phyloP scores from a whole-genome alignment of 2,888 invertebrate species.

The Rotaria magnacalcarata region DNA sequence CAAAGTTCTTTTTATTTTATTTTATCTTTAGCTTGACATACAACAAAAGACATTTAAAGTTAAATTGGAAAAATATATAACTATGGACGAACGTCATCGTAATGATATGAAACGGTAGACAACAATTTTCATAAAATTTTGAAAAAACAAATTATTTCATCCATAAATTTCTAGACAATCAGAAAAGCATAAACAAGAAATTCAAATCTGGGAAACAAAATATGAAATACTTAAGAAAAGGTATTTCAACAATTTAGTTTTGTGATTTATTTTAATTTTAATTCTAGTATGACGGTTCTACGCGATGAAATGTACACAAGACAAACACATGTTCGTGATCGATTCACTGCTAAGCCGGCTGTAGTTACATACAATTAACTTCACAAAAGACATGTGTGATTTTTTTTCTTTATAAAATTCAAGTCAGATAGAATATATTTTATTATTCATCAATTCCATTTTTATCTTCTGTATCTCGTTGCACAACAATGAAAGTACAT shows the following conservation, averaged over 20 bases:
- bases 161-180: background rate
- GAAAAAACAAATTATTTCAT: background rate
- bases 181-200: background rate
- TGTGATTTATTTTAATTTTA: background rate
- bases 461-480: background rate
- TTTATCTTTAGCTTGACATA: background rate
- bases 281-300: constrained; percentile 12
- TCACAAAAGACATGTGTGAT: no score
- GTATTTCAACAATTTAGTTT: background rate
- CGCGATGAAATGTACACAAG: constrained; percentile 36
- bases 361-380: background rate
- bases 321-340: constrained; percentile 15
- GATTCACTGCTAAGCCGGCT: constrained; percentile 4
- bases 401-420: background rate
- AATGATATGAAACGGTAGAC: constrained; percentile 6
- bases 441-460: background rate
- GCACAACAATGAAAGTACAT: constrained; percentile 6
- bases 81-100: background rate
- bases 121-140: no score
- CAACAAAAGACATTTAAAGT: background rate
- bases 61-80: background rate
- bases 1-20: no score
- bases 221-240: constrained; percentile 15
- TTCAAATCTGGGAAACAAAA: constrained; percentile 24
- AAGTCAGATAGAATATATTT: background rate